These are phyloP conservation scores for Rhopalosiphum nymphaeae DNA, from an alignment of 2,888 invertebrate species.

Conservation along the genomic window DNA sequence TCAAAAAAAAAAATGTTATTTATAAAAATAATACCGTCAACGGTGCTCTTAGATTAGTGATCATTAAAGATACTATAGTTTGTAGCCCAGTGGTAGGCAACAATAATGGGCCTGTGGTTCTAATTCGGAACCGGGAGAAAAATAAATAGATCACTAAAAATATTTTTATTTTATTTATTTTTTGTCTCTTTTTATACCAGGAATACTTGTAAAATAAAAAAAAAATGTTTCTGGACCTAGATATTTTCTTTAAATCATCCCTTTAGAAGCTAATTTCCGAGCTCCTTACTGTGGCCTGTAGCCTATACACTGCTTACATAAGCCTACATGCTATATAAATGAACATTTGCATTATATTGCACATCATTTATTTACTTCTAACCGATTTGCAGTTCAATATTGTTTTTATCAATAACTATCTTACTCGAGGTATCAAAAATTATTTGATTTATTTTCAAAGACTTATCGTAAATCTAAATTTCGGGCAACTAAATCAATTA, in stretches of 20 bases:
- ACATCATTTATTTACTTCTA: not conserved
- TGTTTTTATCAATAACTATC: not conserved
- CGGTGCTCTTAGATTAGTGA: not conserved
- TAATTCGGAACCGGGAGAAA: too few relatives aligned
- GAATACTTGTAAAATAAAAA: too few relatives aligned
- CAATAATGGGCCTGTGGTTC: too few relatives aligned
- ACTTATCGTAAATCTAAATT: not conserved
- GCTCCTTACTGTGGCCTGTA: not conserved
- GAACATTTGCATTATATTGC: not conserved
- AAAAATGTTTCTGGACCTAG: too few relatives aligned
- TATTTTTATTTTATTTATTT: too few relatives aligned
- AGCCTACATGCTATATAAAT: not conserved
- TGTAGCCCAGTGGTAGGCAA: too few relatives aligned
- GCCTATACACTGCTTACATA: not conserved
- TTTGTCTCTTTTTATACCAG: too few relatives aligned
- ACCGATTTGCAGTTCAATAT: not conserved
- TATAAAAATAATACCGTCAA: not conserved
- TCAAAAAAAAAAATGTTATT: not conserved
- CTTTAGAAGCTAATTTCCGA: too few relatives aligned
- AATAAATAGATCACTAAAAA: too few relatives aligned
- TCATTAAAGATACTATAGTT: not conserved
- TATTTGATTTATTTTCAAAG: not conserved
- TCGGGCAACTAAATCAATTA: not conserved
- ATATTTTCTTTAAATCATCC: too few relatives aligned
- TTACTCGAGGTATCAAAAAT: not conserved